phyloP scores from a whole-genome alignment of 2,888 invertebrate genomes.

The Lycaena phlaeas region DNA sequence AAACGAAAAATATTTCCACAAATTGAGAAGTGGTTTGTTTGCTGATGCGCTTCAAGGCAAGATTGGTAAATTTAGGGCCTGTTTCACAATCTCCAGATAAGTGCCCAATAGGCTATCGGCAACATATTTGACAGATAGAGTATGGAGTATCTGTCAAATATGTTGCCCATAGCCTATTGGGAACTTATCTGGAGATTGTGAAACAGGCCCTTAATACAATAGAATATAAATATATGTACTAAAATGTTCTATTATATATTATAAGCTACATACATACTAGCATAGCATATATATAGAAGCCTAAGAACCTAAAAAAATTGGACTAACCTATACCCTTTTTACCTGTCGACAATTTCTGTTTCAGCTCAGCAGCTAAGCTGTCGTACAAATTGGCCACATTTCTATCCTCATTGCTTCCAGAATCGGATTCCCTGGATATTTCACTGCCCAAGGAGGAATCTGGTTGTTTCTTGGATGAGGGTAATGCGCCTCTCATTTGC shows the following conservation, averaged over 20 bases:
- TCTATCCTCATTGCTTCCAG: conserved; percentile 80
- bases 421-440: conserved; percentile 79
- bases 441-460: conserved; percentile 85
- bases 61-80: too few relatives aligned
- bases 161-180: too few relatives aligned
- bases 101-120: too few relatives aligned
- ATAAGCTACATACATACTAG: conserved; percentile 12
- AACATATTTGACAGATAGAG: too few relatives aligned
- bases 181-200: too few relatives aligned
- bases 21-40: too few relatives aligned
- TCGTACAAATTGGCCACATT: conserved; percentile 86
- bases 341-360: conserved; percentile 75
- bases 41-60: too few relatives aligned
- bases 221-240: background rate
- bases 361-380: conserved; percentile 91
- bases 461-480: conserved; percentile 75
- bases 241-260: conserved; percentile 24
- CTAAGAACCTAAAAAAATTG: conserved; percentile 22
- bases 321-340: conserved; percentile 67
- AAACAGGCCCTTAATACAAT: too few relatives aligned
- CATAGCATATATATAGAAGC: conserved; percentile 19
- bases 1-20: too few relatives aligned
- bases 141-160: too few relatives aligned
- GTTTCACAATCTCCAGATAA: too few relatives aligned
- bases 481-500: conserved; percentile 71